These are phyloP conservation scores for Helogale parvula DNA, from an alignment of 2,113 vertebrate species.

Conservation along the genomic window DNA sequence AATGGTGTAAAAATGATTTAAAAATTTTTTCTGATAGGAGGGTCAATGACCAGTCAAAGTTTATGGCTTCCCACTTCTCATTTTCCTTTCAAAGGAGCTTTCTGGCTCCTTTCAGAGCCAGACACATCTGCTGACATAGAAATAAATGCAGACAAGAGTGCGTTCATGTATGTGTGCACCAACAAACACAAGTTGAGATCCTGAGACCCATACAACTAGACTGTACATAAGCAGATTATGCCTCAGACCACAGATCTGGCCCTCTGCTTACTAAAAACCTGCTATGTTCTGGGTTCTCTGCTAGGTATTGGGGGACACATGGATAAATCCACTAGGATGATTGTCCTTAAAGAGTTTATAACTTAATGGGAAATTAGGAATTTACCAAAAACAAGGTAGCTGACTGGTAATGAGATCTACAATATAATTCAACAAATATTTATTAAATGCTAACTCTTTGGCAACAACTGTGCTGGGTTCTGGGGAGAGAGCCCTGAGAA, in stretches of 20 bases:
- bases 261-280: background rate
- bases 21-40: background rate
- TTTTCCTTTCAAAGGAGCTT: background rate
- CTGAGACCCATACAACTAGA: background rate
- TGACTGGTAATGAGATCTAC: background rate
- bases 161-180: rapidly evolving
- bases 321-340: background rate
- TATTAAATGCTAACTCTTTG: background rate
- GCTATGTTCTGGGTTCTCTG: background rate
- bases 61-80: background rate
- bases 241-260: background rate
- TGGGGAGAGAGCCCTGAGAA: background rate
- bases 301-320: background rate
- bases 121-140: background rate
- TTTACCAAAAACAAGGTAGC: background rate
- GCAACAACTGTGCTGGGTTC: background rate
- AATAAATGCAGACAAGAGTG: background rate
- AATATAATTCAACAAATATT: background rate
- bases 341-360: background rate
- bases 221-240: background rate
- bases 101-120: background rate
- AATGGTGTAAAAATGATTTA: background rate
- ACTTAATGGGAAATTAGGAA: background rate
- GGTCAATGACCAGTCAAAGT: background rate
- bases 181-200: background rate